phyloP scores from a whole-genome alignment of 30 jellyfish, hydroid and myxozoan genomes.

The Catostylus mosaicus region DNA sequence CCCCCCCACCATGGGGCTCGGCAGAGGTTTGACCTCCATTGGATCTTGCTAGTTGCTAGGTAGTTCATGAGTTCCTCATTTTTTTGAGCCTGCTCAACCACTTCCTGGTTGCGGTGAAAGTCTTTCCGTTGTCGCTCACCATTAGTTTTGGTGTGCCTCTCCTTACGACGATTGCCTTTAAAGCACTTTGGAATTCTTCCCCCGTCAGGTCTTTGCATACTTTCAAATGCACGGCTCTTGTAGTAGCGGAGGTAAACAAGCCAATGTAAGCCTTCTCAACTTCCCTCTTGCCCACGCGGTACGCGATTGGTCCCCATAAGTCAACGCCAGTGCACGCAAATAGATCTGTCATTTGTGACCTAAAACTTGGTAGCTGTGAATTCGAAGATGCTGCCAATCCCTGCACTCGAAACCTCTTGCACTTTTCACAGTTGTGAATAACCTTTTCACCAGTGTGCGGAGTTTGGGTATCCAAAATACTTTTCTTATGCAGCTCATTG shows the following conservation, averaged over 20 bases:
- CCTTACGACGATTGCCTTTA: slow-evolving; percentile 37
- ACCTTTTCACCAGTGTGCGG: slow-evolving; percentile 6
- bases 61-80: slow-evolving; percentile 30
- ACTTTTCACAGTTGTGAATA: background rate
- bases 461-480: slow-evolving; percentile 52
- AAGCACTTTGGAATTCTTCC: slow-evolving; percentile 43
- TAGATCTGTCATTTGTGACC: slow-evolving; percentile 29
- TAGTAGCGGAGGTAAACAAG: slow-evolving; percentile 26
- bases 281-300: background rate
- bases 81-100: slow-evolving; percentile 35
- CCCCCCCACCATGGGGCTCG: slow-evolving; percentile 80
- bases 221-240: slow-evolving; percentile 55
- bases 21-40: slow-evolving; percentile 43
- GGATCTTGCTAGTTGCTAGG: slow-evolving; percentile 42
- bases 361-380: slow-evolving; percentile 31
- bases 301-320: slow-evolving; percentile 21
- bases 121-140: slow-evolving; percentile 53
- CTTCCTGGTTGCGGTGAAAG: slow-evolving; percentile 42
- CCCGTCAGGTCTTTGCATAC: slow-evolving; percentile 47
- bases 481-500: slow-evolving; percentile 49
- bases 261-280: slow-evolving; percentile 22
- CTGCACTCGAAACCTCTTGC: slow-evolving; percentile 46
- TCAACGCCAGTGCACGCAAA: slow-evolving; percentile 24
- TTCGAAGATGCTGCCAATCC: slow-evolving; percentile 48
- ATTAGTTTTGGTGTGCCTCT: slow-evolving; percentile 46